Base-by-base conservation (phyloP, 2,113 vertebrate species). In the Mustela lutreola region DNA sequence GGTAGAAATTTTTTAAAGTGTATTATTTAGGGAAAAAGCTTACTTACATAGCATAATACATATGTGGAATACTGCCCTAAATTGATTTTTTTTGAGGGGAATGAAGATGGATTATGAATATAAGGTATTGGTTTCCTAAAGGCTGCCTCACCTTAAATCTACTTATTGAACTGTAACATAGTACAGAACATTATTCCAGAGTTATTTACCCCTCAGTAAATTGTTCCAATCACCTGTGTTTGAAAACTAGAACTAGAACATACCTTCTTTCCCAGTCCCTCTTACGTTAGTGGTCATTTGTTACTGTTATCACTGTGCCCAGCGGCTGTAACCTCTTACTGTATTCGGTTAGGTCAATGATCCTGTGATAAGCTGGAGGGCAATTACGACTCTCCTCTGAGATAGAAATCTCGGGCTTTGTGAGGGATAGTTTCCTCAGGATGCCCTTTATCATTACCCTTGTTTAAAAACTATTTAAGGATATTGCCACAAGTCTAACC, bases 391-490 rank as follows among this genome's bases (percentile, higher is more conserved):
- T 85, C 56, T 87, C 73, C 33, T 80, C 6, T 63, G 48, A 95
- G 93, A 53, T 91, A 95, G 70, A 95, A 87, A 71, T 56, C 42
- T n/a, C 31, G 26, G 75, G 58, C 50, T 95, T 97, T 94, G 58
- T 90, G 85, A 91, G 5, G 48, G 3, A 71, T 89, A 11, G 10
- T 83, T 95, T 91, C 70, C 45, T 65, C 81, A 70, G 6, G 36
- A 73, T 26, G 33, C 14, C 26, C 91, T 96, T 62, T 97, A 62
- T 73, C 33, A 70, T 21, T 39, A 58, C 11, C 42, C 79, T 2
- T 53, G 28, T 83, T 76, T 95, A 62, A 75, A 95, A 90, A 89
- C 71, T 53, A 50, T 88, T 97, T 89, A 97, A 89, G 31, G 65
- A 94, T 85, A 5, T 80, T 96, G 18, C 70, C 36, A 50, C 48